Conservation (phyloP, 2,797 vertebrate genomes). For the Brachyrhaphis roseni region DNA sequence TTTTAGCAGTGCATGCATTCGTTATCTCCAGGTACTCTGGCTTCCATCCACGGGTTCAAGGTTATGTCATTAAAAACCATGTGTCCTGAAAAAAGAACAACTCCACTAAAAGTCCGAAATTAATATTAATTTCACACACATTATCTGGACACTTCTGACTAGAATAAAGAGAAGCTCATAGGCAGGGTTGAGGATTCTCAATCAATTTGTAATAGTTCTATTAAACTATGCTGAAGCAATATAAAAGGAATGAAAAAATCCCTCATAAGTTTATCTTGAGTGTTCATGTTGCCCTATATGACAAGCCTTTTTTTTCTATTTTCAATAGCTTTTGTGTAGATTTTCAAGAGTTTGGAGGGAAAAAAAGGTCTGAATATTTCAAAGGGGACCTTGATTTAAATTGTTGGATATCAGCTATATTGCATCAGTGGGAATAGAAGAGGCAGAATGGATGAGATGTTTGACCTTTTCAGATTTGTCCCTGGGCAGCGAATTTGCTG, state of each 20-base stretch:
- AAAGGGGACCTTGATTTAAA: slow-evolving; percentile 71
- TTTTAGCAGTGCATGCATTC: not conserved
- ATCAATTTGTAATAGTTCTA: not conserved
- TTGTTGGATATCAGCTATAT: slow-evolving; percentile 68
- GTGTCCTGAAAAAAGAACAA: not conserved
- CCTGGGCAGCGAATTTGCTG: slow-evolving; percentile 78
- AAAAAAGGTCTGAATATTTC: slow-evolving; percentile 53
- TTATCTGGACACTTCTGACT: not conserved
- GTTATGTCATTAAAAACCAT: not conserved
- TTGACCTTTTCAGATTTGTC: slow-evolving; percentile 82
- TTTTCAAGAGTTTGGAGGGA: slow-evolving; percentile 36
- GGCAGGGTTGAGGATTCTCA: not conserved
- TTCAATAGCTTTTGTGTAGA: slow-evolving; percentile 25
- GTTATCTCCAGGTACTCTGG: not conserved
- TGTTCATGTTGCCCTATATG: slow-evolving; percentile 5
- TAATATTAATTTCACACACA: not conserved
- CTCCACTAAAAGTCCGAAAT: not conserved
- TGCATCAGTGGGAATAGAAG: slow-evolving; percentile 72
- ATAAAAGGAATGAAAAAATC: not conserved
- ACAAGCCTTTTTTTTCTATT: not conserved
- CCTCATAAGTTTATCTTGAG: slow-evolving; percentile 14
- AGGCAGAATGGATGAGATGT: slow-evolving; percentile 75
- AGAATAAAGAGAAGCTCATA: not conserved
- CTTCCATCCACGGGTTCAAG: not conserved
- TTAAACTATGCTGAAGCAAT: slow-evolving; percentile 11